Evolutionary conservation across 2,888 invertebrate species (phyloP), one percentile per base, ranked within the genome.

Genomic region (Plagodis pulveraria): DNA sequence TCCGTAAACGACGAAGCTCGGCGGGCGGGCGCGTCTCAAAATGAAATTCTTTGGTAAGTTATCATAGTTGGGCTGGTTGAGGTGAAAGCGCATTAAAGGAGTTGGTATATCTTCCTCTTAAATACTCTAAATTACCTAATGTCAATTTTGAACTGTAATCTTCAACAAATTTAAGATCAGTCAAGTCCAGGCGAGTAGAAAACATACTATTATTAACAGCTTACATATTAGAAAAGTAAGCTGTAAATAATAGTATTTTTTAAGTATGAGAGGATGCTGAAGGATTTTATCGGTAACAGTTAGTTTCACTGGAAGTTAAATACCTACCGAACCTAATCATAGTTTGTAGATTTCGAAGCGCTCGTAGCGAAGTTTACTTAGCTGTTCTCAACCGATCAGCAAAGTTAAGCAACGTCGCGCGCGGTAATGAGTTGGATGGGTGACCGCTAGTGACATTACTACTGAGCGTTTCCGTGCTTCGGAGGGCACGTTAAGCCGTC

Each of bases 1-100:
- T 50, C 22, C 56, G 56, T 56, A 58, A 56, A 49, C 58, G 58
- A 55, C 50, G 54, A 50, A 38, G 12, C 46, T 42, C 46, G 42
- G 58, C 42, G 45, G 53, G 53, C 41, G 52, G 50, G 50, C 58
- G 55, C 59, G 56, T 60, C 60, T 66, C 65, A 43, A 69, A 69
- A 74, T 73, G 65, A 70, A 72, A 73, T 71, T 71, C 71, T 72
- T 71, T 63, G 62, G 61, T 67, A 67, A 68, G 62, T 68, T 66
- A 69, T 68, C 63, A 67, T 64, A 67, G 67, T 70, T 70, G 63
- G 58, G 64, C 60, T 55, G 61, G 65, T 61, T 50, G 58, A 67
- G 72, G 71, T 73, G 69, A 63, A 65, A 70, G 66, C 71, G 66
- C 67, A 67, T 58, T 68, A 62, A 71, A 65, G 65, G 59, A 64